Evolutionary conservation across 2,888 invertebrate genomes (phyloP).

Genomic region (Nomada ferruginata): DNA sequence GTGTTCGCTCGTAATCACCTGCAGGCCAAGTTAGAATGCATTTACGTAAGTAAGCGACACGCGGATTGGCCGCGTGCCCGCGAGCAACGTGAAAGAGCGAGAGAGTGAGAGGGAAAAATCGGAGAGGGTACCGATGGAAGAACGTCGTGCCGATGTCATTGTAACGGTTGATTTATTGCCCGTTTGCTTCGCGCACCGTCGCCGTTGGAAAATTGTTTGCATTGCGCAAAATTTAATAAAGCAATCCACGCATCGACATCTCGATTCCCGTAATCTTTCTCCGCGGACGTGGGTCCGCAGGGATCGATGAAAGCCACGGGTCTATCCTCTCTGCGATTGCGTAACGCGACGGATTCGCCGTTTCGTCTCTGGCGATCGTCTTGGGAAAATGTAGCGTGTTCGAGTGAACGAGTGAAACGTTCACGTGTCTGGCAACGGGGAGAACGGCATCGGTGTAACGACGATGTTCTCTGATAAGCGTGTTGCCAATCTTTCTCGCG

Average conservation of each 20-base stretch:
- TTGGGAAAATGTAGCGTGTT: conserved; percentile 6
- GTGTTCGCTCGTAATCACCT: conserved; percentile 50
- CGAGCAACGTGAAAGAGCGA: conserved; percentile 26
- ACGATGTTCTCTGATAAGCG: conserved; percentile 47
- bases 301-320: conserved; percentile 61
- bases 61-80: conserved; percentile 65
- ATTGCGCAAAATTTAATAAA: conserved; percentile 80
- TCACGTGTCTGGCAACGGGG: conserved; percentile 10
- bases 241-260: conserved; percentile 76
- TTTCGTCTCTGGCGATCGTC: conserved; percentile 31
- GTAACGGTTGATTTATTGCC: conserved; percentile 74
- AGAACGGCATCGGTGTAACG: conserved; percentile 12
- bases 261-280: conserved; percentile 73
- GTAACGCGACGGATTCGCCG: conserved; percentile 42
- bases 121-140: conserved; percentile 26
- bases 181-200: conserved; percentile 54
- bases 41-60: conserved; percentile 74
- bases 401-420: not conserved
- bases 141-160: conserved; percentile 73
- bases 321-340: conserved; percentile 54
- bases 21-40: conserved; percentile 65
- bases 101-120: conserved; percentile 13
- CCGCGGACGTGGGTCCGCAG: conserved; percentile 49
- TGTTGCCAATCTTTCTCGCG: conserved; percentile 4
- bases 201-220: conserved; percentile 73